Base-by-base conservation (phyloP, 2,888 invertebrate genomes). In the Scaptomyza parva region DNA sequence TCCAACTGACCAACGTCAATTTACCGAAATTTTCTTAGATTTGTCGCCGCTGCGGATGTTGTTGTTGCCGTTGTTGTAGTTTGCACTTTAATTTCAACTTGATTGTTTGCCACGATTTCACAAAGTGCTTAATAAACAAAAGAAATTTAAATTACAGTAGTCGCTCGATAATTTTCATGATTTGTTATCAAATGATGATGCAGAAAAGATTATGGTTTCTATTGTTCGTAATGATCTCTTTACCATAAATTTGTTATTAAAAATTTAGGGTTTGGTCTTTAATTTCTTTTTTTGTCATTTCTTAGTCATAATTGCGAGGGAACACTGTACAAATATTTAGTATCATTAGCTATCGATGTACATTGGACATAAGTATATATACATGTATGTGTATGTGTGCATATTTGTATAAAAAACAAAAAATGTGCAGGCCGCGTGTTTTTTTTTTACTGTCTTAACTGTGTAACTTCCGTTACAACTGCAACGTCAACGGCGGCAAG, bases 341-440 rank as follows among this genome's bases (percentile, higher is more conserved):
- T 54, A 70, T 58, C 48, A 50, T 41, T 35, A 43, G 43, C 44
- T 58, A 45, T 44, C 24, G 22, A 22, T 39, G 37, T 26, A 33
- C 33, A 33, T n/a, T 60, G 17, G 17, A 59, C 20, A 20, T 50
- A 9, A 57, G 14, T 30, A 24, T 39, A 17, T 43, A 11, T 9
- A 20, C 18, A 14, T 28, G 14, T 44, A 1, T 45, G 12, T 30
- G 18, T 30, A 11, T 40, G 18, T 24, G 24, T 28, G 37, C 14
- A 28, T 40, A n/a, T 35, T 18, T 43, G 12, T 37, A 24, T 7
- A 24, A 58, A 39, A 63, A 53, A 41, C 63, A 76, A 65, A 63
- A 70, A 45, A 54, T 62, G 55, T 59, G 65, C 61, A 22, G 60
- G 63, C 76, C 82, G 82, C 78, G 76, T 78, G 70, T 70, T 82